Base-by-base conservation (phyloP, 2,113 vertebrate genomes). In the Vulpes ferrilata region DNA sequence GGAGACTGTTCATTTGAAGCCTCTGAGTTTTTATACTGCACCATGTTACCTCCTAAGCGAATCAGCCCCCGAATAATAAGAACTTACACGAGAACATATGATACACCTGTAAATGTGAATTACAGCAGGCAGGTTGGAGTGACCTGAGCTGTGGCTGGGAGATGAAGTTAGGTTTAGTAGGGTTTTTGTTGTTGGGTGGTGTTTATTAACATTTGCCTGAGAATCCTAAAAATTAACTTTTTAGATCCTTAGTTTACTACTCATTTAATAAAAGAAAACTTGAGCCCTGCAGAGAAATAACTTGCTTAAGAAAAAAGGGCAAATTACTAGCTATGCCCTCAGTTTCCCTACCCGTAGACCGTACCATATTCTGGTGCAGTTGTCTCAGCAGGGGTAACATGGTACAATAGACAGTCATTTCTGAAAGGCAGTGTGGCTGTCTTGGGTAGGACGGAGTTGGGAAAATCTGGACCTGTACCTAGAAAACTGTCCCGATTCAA, bases 191-290 rank as follows among this genome's bases (percentile, higher is more conserved):
- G 9, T 94, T 78, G 51, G 27, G 25, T 59, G 25, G 17, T 89
- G 76, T 55, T 78, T 13, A 89, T 92, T 87, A 62, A 69, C 59
- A 19, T 96, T 95, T 97, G 57, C 43, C 25, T 78, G n/a, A 88
- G 85, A 84, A 83, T 93, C 51, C 57, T 67, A 85, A 94, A 94
- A 30, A 32, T 80, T 57, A 71, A 69, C 30, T 87, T 85, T 76
- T 89, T 92, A 93, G 15, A 43, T 51, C 51, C 1, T 51, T 90
- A 23, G 38, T 81, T 90, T 92, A 20, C 25, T 35, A 1, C 78
- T 87, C 25, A 4, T 65, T 91, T 90, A 86, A 20, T 73, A 90
- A 55, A n/a, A 86, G 35, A 69, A 82, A 85, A 59, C 32, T 79
- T 86, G 59, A 93, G 62, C 69, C 51, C 17, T 80, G 69, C 27